A percentile compares a stretch with the other conserved stretches of the same genome.
These are phyloP conservation scores for Cygnus olor DNA, from an alignment of 2,797 vertebrate genomes.

Conservation along the genomic window DNA sequence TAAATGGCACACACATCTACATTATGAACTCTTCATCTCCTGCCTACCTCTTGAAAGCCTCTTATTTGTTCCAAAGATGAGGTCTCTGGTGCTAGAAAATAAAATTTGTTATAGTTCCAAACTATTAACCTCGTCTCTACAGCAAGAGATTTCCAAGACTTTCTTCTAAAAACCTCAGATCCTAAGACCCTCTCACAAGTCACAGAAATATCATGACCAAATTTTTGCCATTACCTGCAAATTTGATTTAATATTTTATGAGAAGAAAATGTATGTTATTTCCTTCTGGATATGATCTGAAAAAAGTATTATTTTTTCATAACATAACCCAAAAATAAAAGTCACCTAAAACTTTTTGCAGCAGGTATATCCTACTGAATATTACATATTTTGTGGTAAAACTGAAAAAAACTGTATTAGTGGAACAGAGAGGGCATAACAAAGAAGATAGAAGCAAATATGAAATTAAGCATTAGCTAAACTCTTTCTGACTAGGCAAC, in stretches of 20 bases:
- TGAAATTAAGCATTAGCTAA: not conserved
- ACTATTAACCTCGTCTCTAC: not conserved
- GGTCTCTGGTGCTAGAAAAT: not conserved
- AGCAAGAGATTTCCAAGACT: not conserved
- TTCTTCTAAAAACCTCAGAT: not conserved
- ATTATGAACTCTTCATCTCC: not conserved
- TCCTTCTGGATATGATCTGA: not conserved
- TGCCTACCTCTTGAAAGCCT: not conserved
- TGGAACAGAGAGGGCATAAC: not conserved
- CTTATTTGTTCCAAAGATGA: not conserved
- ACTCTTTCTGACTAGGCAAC: not conserved
- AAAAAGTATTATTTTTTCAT: not conserved
- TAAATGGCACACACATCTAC: not conserved
- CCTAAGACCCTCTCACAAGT: not conserved
- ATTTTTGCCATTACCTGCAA: not conserved
- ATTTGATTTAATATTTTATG: not conserved
- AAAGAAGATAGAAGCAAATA: not conserved
- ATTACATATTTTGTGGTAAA: not conserved
- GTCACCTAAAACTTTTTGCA: not conserved
- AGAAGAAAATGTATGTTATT: not conserved
- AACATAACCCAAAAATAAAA: not conserved
- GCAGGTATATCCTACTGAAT: not conserved
- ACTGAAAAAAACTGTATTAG: not conserved
- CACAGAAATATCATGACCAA: not conserved
- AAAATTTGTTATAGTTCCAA: not conserved